phyloP scores from a whole-genome alignment of 2,113 vertebrate genomes.

The Noturus placidus region DNA sequence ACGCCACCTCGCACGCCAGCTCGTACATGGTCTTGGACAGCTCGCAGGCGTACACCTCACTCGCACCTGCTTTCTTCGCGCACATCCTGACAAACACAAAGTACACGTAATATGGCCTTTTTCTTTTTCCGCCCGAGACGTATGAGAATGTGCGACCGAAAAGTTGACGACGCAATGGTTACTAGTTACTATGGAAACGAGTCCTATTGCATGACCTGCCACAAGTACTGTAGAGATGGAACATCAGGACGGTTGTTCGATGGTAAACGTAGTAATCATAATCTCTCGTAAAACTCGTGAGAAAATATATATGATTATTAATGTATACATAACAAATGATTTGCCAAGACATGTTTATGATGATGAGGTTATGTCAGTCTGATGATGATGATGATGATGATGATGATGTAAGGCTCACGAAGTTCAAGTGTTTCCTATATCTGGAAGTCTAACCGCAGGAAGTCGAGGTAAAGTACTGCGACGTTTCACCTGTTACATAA shows the following conservation, averaged over 20 bases:
- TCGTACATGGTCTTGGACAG: constrained; percentile 97
- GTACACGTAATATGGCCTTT: background rate
- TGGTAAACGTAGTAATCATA: background rate
- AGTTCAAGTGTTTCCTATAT: background rate
- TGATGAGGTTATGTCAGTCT: background rate
- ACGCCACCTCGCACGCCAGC: constrained; percentile 86
- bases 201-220: background rate
- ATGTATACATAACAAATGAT: background rate
- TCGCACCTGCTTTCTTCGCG: constrained; percentile 88
- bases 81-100: constrained; percentile 81
- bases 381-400: background rate
- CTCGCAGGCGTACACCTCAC: constrained; percentile 88
- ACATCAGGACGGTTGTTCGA: background rate
- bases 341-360: too few species aligned
- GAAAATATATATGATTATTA: too few species aligned
- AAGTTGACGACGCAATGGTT: background rate
- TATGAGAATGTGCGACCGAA: too few species aligned
- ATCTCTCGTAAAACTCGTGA: background rate
- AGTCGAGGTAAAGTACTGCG: background rate
- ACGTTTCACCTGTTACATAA: background rate
- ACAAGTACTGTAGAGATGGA: background rate
- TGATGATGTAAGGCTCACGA: background rate
- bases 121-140: background rate
- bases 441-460: background rate
- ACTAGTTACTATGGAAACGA: background rate